These are phyloP conservation scores for Spialia ferax DNA, from an alignment of 2,888 invertebrate genomes.

Conservation along the genomic window DNA sequence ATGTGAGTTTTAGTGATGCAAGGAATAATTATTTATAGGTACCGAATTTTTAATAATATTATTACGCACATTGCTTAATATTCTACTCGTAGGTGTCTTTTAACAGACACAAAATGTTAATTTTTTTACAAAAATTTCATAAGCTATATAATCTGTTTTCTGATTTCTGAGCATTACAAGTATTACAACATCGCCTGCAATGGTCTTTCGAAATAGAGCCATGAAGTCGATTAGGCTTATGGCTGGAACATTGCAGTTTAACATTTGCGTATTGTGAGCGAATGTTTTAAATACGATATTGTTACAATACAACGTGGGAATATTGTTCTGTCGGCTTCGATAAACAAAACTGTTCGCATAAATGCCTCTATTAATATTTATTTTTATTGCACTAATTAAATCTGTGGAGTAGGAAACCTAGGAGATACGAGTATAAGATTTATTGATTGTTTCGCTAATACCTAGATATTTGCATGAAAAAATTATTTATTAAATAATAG, in stretches of 20 bases:
- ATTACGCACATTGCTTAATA: no score
- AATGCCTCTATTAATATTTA: conserved; percentile 29
- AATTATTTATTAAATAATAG: no score
- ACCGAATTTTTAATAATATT: no score
- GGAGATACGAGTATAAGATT: not conserved
- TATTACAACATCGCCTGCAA: conserved; percentile 14
- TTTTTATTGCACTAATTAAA: conserved; percentile 21
- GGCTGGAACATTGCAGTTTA: conserved; percentile 37
- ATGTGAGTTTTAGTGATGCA: no score
- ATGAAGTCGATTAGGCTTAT: conserved; percentile 40
- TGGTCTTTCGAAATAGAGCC: conserved; percentile 34
- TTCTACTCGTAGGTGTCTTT: no score
- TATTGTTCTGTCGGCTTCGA: conserved; percentile 28
- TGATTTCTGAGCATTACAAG: conserved; percentile 23
- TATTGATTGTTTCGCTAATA: not conserved
- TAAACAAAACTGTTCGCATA: conserved; percentile 17
- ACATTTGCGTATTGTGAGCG: conserved; percentile 37
- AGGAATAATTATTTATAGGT: no score
- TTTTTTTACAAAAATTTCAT: no score
- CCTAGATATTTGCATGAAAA: no score
- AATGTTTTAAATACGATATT: conserved; percentile 36
- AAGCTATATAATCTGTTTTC: no score
- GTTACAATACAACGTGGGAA: conserved; percentile 33
- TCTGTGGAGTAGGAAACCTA: conserved; percentile 6
- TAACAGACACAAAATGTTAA: no score